Evolutionary conservation across 2,113 vertebrate species (phyloP), one percentile per base, ranked within the genome.

Genomic region (Cyanistes caeruleus): DNA sequence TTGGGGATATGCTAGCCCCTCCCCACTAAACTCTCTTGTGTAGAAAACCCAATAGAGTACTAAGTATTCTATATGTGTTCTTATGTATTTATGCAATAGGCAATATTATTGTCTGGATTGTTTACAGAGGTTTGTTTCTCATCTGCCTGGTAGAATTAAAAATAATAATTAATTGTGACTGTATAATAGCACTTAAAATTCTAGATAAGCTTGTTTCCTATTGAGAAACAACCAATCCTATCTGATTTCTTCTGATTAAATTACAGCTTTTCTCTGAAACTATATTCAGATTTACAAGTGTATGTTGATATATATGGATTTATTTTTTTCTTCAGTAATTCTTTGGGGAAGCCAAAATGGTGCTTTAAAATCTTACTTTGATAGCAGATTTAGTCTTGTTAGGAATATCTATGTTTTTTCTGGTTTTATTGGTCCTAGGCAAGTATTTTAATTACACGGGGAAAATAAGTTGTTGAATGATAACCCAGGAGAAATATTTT

Each of bases 401-500:
- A 35, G 30, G 59, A 86, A 69, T 41, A 77, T 53, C 4, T 81
- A 12, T 10, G 28, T 44, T 31, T 5, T 68, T 48, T 13, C 7
- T 48, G 69, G 30, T 74, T n/a, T 43, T 9, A 39, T 73, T 86
- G 93, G 27, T 70, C 30, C 19, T 62, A 27, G 28, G 21, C 25
- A 63, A 55, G 7, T 88, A 24, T 80, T 76, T 91, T 86, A 73
- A 62, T 92, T 86, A 24, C 15, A 43, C 52, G 30, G 13, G 48
- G 7, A 43, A 92, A 65, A 6, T 27, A 86, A 89, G 24, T 81
- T 93, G 53, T 90, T 89, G 35, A 95, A 15, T 69, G 65, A 46
- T 93, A 92, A 97, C 44, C 25, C 28, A 92, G 43, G 58, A 88
- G 65, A 89, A 95, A 92, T 94, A 43, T 65, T 94, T 96, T 58